These are phyloP conservation scores for Acanthurus leucopareius DNA, from an alignment of 2,797 vertebrate species.

Conservation along the genomic window DNA sequence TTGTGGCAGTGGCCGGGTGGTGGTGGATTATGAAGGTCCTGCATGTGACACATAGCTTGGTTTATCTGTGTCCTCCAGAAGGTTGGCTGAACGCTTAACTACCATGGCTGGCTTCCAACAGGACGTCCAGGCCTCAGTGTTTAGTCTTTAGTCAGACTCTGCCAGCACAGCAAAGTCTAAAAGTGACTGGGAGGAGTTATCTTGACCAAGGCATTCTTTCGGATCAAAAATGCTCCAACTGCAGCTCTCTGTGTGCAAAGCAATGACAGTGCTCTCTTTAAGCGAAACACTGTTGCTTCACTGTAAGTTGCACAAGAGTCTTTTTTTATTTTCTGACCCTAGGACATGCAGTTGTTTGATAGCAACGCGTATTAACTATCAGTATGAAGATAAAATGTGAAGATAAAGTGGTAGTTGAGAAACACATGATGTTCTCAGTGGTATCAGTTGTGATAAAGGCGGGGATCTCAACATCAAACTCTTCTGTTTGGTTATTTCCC, in stretches of 20 bases:
- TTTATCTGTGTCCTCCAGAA: conserved; percentile 72
- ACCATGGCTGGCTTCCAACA: conserved; percentile 60
- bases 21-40: conserved; percentile 21
- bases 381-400: not conserved
- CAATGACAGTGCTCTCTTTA: conserved; percentile 23
- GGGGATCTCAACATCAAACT: not conserved
- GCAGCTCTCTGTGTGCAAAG: conserved; percentile 29
- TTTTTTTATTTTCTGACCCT: conserved; percentile 37
- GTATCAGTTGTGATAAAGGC: not conserved
- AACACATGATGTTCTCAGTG: conserved; percentile 1
- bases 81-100: conserved; percentile 23
- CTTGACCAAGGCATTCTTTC: conserved; percentile 26
- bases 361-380: not conserved
- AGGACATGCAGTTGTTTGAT: conserved; percentile 12
- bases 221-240: conserved; percentile 44
- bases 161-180: conserved; percentile 53
- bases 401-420: not conserved
- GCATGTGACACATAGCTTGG: conserved; percentile 29
- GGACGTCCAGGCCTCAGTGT: conserved; percentile 55
- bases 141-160: conserved; percentile 46
- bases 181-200: conserved; percentile 43
- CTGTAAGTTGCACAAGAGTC: conserved; percentile 27
- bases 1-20: conserved; percentile 1
- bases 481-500: not conserved
- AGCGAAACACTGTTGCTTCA: conserved; percentile 29